phyloP scores from a whole-genome alignment of 2,888 invertebrate species.

The Drosophila incognita region DNA sequence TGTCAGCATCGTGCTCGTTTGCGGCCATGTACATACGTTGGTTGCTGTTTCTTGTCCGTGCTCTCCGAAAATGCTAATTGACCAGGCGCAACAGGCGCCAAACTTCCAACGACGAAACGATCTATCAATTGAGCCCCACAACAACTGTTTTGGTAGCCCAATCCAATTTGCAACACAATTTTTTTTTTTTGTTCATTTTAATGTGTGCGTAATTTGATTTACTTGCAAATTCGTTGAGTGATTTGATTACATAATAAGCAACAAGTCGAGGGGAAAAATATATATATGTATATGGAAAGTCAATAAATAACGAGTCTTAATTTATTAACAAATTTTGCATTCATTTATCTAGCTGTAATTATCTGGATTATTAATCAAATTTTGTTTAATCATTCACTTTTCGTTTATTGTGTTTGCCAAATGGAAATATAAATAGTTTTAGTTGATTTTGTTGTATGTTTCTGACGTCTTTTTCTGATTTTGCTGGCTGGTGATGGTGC shows the following conservation, averaged over 20 bases:
- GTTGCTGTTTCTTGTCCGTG: conserved; percentile 25
- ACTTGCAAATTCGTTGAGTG: conserved; percentile 68
- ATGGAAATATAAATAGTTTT: background rate
- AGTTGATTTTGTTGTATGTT: background rate
- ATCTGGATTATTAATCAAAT: conserved; percentile 18
- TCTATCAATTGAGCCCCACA: conserved; percentile 57
- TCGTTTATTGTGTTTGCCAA: background rate
- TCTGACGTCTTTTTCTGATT: background rate
- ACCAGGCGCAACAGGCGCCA: conserved; percentile 62
- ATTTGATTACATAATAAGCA: conserved; percentile 67
- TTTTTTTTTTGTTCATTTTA: conserved; percentile 38
- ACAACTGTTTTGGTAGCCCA: conserved; percentile 26
- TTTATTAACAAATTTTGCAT: conserved; percentile 13
- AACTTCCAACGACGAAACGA: conserved; percentile 39
- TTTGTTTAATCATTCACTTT: background rate
- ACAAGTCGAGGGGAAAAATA: conserved; percentile 10
- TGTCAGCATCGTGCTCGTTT: conserved; percentile 59
- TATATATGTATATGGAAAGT: conserved; percentile 25
- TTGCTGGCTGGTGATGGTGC: background rate
- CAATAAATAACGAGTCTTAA: conserved; percentile 33
- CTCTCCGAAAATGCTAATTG: conserved; percentile 68
- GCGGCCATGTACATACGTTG: conserved; percentile 38
- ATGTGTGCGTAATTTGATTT: conserved; percentile 64
- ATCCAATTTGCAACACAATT: conserved; percentile 41
- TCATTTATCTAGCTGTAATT: conserved; percentile 3